These are phyloP conservation scores for Nannospalax galili DNA, from an alignment of 2,113 vertebrate species.

Conservation along the genomic window DNA sequence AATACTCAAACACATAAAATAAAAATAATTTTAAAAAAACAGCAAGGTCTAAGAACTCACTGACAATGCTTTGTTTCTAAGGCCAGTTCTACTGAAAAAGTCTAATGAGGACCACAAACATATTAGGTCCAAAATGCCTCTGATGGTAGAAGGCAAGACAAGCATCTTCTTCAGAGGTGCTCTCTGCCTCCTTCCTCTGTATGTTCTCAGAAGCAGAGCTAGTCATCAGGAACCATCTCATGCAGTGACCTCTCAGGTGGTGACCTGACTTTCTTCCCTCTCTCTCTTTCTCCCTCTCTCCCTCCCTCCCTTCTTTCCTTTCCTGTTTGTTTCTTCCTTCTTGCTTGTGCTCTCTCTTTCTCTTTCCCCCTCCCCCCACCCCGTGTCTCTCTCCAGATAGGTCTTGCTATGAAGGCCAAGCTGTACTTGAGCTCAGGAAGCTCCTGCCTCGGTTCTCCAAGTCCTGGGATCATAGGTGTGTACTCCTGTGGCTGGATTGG, in stretches of 20 bases:
- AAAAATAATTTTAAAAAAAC: too few species aligned
- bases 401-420: not conserved
- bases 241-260: too few species aligned
- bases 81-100: too few species aligned
- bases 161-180: too few species aligned
- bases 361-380: not conserved
- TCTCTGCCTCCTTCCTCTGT: not conserved
- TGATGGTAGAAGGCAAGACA: too few species aligned
- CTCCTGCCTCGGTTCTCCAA: not conserved
- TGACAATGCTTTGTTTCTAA: too few species aligned
- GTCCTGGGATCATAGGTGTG: not conserved
- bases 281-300: too few species aligned
- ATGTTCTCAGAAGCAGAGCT: not conserved
- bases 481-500: not conserved
- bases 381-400: not conserved
- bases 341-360: not conserved
- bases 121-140: too few species aligned
- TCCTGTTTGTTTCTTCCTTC: accelerated
- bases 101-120: too few species aligned
- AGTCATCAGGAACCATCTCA: not conserved
- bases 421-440: not conserved
- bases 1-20: too few species aligned
- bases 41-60: too few species aligned
- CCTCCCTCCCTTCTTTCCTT: not conserved
- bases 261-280: not conserved